Conservation (phyloP, 2,888 invertebrate genomes). For the Muscina levida region DNA sequence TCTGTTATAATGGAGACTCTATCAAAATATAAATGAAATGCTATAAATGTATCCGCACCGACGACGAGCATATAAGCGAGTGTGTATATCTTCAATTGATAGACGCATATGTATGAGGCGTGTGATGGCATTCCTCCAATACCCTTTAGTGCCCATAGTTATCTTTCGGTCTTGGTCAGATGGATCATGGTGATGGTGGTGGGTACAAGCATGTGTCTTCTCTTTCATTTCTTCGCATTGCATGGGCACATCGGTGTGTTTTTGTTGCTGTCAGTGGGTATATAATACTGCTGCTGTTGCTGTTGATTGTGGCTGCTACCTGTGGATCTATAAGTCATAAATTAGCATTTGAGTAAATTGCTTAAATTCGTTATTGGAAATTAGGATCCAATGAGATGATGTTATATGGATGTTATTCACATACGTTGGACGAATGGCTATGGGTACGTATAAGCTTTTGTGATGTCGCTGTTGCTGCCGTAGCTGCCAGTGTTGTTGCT, state of each 20-base stretch:
- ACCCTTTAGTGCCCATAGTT: background rate
- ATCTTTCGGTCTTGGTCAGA: background rate
- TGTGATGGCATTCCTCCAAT: background rate
- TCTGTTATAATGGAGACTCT: slow-evolving; percentile 44
- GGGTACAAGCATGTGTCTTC: background rate
- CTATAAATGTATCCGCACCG: slow-evolving; percentile 38
- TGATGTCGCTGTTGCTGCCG: slow-evolving; percentile 41
- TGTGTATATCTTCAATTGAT: background rate
- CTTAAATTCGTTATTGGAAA: slow-evolving; percentile 78
- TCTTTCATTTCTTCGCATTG: background rate
- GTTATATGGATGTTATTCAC: slow-evolving; percentile 47
- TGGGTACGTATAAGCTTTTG: slow-evolving; percentile 47
- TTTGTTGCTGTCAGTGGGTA: slow-evolving; percentile 17
- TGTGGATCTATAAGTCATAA: slow-evolving; percentile 78
- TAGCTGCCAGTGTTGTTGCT: slow-evolving; percentile 10
- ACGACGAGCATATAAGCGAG: slow-evolving; percentile 22
- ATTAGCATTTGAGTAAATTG: slow-evolving; percentile 79
- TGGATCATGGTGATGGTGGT: background rate
- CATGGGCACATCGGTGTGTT: background rate
- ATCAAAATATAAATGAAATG: slow-evolving; percentile 56
- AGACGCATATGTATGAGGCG: background rate
- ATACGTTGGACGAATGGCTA: slow-evolving; percentile 38
- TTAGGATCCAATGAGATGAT: slow-evolving; percentile 75
- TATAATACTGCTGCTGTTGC: slow-evolving; percentile 19
- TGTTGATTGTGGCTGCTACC: slow-evolving; percentile 70